A percentile compares a stretch with the other conserved stretches of the same genome.
Conservation (phyloP, 2,797 vertebrate genomes). For the Morus bassanus region DNA sequence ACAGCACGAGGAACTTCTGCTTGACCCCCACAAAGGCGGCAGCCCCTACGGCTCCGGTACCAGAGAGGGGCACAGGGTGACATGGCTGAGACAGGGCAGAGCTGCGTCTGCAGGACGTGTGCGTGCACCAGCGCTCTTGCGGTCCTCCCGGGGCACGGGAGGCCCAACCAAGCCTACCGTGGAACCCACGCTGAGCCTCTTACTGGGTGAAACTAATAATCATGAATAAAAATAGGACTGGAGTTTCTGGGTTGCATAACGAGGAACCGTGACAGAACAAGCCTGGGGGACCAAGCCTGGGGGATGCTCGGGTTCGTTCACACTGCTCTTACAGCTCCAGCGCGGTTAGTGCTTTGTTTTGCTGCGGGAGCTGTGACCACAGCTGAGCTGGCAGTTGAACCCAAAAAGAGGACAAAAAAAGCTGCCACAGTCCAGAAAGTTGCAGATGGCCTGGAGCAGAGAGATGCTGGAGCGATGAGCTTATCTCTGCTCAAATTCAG, state of each 20-base stretch:
- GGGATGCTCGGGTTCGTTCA: neutral
- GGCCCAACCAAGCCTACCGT: neutral
- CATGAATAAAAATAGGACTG: neutral
- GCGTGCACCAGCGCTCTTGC: fast-evolving
- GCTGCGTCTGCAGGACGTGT: neutral
- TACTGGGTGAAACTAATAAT: neutral
- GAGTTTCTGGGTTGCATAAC: neutral
- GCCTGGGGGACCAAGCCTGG: neutral
- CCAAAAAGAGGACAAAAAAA: neutral
- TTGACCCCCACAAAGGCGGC: neutral
- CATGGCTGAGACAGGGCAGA: neutral
- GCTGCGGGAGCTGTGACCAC: neutral
- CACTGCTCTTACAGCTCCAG: neutral
- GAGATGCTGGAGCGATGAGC: neutral
- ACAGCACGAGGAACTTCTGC: neutral
- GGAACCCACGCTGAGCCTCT: neutral
- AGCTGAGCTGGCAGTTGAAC: neutral
- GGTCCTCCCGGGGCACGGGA: fast-evolving
- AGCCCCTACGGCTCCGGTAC: neutral
- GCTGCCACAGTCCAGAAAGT: neutral
- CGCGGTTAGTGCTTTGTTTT: fast-evolving
- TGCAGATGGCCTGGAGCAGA: neutral
- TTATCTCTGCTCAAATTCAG: neutral
- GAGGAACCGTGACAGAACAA: neutral
- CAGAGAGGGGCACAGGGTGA: neutral